Conservation (phyloP, 2,888 invertebrate species). For the Serrognathus titanus region DNA sequence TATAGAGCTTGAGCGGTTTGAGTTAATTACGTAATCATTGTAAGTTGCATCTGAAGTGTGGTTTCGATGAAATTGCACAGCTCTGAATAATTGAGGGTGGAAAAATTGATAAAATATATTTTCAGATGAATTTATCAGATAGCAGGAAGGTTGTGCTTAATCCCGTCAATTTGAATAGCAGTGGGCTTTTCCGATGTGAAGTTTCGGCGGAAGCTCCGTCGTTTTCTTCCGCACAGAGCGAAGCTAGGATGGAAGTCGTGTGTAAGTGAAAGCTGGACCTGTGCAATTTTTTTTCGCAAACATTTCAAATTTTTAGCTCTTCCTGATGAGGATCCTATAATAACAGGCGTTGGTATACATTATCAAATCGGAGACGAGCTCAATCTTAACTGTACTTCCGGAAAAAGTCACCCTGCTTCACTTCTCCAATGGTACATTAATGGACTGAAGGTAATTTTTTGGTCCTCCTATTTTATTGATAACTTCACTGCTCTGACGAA, state of each 20-base stretch:
- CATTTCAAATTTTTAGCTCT: slow-evolving; percentile 45
- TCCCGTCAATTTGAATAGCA: slow-evolving; percentile 66
- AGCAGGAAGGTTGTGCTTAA: slow-evolving; percentile 63
- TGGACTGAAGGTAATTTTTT: slow-evolving; percentile 64
- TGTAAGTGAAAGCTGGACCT: slow-evolving; percentile 67
- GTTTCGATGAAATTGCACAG: too few species aligned
- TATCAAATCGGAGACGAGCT: slow-evolving; percentile 72
- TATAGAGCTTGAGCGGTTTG: too few species aligned
- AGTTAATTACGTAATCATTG: too few species aligned
- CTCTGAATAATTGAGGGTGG: too few species aligned
- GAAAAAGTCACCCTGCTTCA: slow-evolving; percentile 72
- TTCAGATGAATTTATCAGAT: slow-evolving; percentile 67
- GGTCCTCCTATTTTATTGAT: too few species aligned
- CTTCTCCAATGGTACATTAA: slow-evolving; percentile 76
- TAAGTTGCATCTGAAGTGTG: too few species aligned
- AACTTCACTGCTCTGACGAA: too few species aligned
- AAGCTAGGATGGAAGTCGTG: slow-evolving; percentile 75
- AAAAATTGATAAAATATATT: slow-evolving; percentile 14
- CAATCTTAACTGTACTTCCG: slow-evolving; percentile 73
- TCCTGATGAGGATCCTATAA: slow-evolving; percentile 70
- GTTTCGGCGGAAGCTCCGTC: slow-evolving; percentile 77
- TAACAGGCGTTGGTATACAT: slow-evolving; percentile 68
- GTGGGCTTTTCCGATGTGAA: slow-evolving; percentile 72
- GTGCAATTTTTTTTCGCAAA: too few species aligned
- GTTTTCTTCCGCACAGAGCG: slow-evolving; percentile 70